A percentile compares a stretch with the other conserved stretches of the same genome.
phyloP scores from a whole-genome alignment of 37 sponge, comb jelly and placozoan genomes.

The Lycopodina hypogea region DNA sequence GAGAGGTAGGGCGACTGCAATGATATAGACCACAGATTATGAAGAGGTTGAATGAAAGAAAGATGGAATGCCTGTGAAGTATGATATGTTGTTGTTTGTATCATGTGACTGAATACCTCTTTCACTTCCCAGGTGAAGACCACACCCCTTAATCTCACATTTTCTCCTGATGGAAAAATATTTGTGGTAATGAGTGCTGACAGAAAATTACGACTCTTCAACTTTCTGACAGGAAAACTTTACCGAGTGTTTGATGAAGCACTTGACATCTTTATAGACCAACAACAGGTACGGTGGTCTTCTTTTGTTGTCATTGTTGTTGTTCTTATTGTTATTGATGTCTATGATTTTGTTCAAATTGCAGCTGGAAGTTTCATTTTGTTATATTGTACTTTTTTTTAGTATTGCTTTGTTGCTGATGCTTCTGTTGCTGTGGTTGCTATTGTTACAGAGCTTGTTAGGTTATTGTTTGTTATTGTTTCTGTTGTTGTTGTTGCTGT shows the following conservation, averaged over 20 bases:
- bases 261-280: conserved; percentile 62
- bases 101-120: no score
- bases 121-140: conserved; percentile 78
- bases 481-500: no score
- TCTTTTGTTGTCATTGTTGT: not conserved
- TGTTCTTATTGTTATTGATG: not conserved
- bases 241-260: conserved; percentile 82
- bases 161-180: conserved; percentile 83
- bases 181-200: conserved; percentile 85
- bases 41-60: no score
- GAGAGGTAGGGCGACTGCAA: no score
- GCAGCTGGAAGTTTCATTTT: not conserved
- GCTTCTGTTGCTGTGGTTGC: not conserved
- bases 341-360: not conserved
- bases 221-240: conserved; percentile 84
- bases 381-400: not conserved
- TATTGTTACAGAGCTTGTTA: not conserved
- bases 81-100: no score
- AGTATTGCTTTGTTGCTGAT: not conserved
- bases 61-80: no score
- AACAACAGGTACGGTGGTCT: conserved; percentile 60
- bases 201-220: conserved; percentile 88
- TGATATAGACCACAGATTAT: no score
- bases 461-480: no score
- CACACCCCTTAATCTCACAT: conserved; percentile 51